phyloP scores from a whole-genome alignment of 2,797 vertebrate genomes.

The Acipenser oxyrinchus region DNA sequence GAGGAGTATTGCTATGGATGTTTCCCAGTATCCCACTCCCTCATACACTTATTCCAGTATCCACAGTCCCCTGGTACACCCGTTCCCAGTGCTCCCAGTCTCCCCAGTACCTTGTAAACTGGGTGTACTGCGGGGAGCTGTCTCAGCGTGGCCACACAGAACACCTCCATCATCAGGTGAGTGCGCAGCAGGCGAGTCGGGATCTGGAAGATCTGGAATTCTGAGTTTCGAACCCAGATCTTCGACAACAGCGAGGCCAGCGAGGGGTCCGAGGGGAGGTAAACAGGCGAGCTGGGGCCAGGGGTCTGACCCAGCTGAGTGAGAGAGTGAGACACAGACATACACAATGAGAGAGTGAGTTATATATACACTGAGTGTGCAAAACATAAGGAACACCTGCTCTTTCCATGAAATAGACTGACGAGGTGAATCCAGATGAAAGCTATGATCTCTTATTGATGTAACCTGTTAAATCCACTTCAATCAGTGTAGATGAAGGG shows the following conservation, averaged over 20 bases:
- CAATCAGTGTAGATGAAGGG: too few relatives aligned
- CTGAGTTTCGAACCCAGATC: conserved; percentile 53
- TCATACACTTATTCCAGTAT: too few relatives aligned
- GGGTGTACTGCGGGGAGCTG: conserved; percentile 59
- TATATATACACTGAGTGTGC: too few relatives aligned
- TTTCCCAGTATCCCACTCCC: too few relatives aligned
- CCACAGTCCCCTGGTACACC: neutral
- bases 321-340: neutral
- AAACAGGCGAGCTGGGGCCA: conserved; percentile 43
- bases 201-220: conserved; percentile 36
- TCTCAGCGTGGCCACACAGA: conserved; percentile 51
- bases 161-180: conserved; percentile 61
- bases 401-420: too few relatives aligned
- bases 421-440: too few relatives aligned
- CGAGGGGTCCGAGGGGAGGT: conserved; percentile 56
- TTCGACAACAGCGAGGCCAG: conserved; percentile 64
- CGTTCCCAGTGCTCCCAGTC: too few relatives aligned
- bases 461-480: too few relatives aligned
- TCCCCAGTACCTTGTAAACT: conserved; percentile 53
- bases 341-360: neutral
- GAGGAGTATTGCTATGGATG: too few relatives aligned
- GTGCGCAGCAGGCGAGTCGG: conserved; percentile 56
- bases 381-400: too few relatives aligned
- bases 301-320: conserved; percentile 55
- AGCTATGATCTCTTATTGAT: too few relatives aligned